Evolutionary conservation across 2,797 vertebrate genomes (phyloP).

Genomic region (Parambassis ranga): DNA sequence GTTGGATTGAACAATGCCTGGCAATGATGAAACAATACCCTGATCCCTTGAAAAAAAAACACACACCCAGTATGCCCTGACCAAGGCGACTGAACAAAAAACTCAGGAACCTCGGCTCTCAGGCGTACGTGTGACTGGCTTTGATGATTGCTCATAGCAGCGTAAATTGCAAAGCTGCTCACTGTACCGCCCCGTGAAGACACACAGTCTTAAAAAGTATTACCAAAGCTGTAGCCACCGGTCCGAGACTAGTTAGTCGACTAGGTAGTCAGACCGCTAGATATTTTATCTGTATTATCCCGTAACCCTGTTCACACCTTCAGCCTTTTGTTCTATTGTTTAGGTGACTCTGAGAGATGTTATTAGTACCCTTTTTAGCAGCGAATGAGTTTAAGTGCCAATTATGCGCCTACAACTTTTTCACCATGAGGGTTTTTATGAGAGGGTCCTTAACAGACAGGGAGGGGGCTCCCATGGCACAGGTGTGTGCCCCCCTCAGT

Average conservation of each 20-base stretch:
- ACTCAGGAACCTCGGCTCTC: conserved; percentile 62
- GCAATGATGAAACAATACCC: conserved; percentile 52
- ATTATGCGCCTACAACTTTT: conserved; percentile 68
- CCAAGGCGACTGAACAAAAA: conserved; percentile 47
- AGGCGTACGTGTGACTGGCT: conserved; percentile 72
- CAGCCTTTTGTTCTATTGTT: conserved; percentile 42
- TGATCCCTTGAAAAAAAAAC: conserved; percentile 40
- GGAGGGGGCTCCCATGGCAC: conserved; percentile 65
- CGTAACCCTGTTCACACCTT: conserved; percentile 29
- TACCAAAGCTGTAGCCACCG: conserved; percentile 42
- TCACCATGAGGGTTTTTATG: conserved; percentile 57
- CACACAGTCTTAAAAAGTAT: conserved; percentile 48
- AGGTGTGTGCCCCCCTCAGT: conserved; percentile 76
- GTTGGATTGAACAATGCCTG: conserved; percentile 24
- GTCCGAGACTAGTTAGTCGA: conserved; percentile 32
- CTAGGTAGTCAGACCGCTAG: conserved; percentile 15
- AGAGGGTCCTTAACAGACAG: conserved; percentile 57
- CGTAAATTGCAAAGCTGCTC: conserved; percentile 79
- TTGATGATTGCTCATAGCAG: conserved; percentile 79
- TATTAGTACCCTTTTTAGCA: conserved; percentile 54
- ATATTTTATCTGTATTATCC: conserved; percentile 24
- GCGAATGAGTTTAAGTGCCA: conserved; percentile 55
- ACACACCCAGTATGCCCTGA: conserved; percentile 31
- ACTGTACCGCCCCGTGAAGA: conserved; percentile 60
- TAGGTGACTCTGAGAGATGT: conserved; percentile 44